Evolutionary conservation across 92 coral and sea anemone genomes (phyloP), one percentile per base, ranked within the genome.

Genomic region (Porites rus): DNA sequence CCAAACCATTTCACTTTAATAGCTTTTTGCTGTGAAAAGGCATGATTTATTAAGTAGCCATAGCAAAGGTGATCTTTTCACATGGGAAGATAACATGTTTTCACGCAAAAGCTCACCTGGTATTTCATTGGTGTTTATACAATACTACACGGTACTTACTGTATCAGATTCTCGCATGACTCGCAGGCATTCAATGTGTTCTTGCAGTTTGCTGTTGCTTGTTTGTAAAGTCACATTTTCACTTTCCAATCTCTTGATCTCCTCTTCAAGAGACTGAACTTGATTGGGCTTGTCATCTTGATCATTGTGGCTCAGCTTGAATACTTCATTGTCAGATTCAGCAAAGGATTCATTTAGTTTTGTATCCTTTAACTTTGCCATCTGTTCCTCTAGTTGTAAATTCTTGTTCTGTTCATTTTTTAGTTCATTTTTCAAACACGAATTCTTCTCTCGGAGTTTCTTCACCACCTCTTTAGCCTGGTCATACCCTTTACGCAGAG

Each of bases 401-500:
- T 64, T 75, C 76, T 81, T 88, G 19, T 72, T 70, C 24, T 72
- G 80, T 28, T 72, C 94, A 66, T 31, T 58, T 51, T 77, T 79
- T 10, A 94, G 77, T 8, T 92, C 93, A 67, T 77, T 74, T 81
- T 90, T 90, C 14, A 94, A 76, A 64, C 77, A 73, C 19, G 78
- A 64, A 70, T 88, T 92, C 60, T 86, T 93, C 22, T 88, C 92
- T 69, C 95, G 71, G 68, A 94, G 89, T 19, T 90, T 90, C 74
- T 64, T 88, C 56, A 94, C 94, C 38, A 90, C 90, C 14, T 92
- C 90, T 71, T 80, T 92, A 2, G 98, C 98, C 58, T 84, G 89
- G 31, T 92, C 90, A 75, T 94, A 94, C 17, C 92, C 95, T 63
- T 66, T 62, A 38, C 88, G 80, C 24, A 90, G 51, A 10, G 59